Conservation (phyloP, 2,888 invertebrate genomes). For the Drosophila nigritarsus region DNA sequence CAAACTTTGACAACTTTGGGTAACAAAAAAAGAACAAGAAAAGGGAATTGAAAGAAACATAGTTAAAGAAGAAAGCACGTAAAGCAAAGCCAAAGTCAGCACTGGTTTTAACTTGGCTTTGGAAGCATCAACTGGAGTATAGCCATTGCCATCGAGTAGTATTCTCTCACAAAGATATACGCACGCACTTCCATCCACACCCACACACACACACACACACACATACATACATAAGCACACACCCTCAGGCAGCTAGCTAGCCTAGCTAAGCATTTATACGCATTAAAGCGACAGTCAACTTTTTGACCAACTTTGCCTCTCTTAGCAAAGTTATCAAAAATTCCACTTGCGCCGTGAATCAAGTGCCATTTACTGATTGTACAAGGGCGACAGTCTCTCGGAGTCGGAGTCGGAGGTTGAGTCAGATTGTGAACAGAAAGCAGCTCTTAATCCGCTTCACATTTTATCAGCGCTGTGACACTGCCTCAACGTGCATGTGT, state of each 20-base stretch:
- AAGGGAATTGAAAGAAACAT: conserved; percentile 20
- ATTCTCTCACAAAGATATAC: conserved; percentile 12
- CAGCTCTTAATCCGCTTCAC: conserved; percentile 77
- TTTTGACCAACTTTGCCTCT: conserved; percentile 73
- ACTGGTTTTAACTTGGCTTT: conserved; percentile 77
- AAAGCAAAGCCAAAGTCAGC: conserved; percentile 70
- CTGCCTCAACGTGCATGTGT: conserved; percentile 53
- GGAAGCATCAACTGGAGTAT: conserved; percentile 33
- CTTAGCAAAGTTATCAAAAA: conserved; percentile 78
- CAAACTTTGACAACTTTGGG: conserved; percentile 72
- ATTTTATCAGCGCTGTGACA: conserved; percentile 79
- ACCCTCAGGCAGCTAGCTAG: conserved; percentile 17
- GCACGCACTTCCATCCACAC: background rate
- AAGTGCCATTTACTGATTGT: conserved; percentile 81
- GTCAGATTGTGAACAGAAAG: conserved; percentile 31
- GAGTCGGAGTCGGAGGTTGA: background rate
- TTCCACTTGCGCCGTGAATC: conserved; percentile 81
- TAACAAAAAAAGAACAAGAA: conserved; percentile 26
- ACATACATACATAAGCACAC: conserved; percentile 1
- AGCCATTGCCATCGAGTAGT: conserved; percentile 51
- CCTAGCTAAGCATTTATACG: conserved; percentile 70
- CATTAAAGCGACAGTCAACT: conserved; percentile 76
- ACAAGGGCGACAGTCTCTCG: conserved; percentile 49
- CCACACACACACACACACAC: background rate
- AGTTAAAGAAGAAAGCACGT: conserved; percentile 50